Evolutionary conservation across 2,113 vertebrate genomes (phyloP), one percentile per base, ranked within the genome.

Genomic region (Leucosticte australis): DNA sequence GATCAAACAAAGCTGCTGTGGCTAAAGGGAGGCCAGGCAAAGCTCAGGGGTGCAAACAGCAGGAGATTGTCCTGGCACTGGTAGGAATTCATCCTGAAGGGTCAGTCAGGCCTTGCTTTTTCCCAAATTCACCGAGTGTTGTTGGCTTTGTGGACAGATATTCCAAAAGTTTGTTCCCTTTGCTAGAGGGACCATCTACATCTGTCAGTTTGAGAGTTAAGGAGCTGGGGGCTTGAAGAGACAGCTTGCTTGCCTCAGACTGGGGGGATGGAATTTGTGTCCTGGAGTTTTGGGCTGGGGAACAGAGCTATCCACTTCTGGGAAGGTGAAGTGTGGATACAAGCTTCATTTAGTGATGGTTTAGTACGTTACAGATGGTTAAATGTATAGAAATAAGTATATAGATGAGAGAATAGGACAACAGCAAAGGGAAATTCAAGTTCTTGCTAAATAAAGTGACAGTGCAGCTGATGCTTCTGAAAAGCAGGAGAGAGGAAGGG

Each of bases 331-430:
- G 17, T 17, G 42, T 55, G 65, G 67, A 19, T 12, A 15, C 6
- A 28, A 44, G 47, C 20, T 42, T 37, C 49, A 3, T 62, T 46
- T 28, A 39, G 50, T 7, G 17, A 16, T 37, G 21, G 13, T 35
- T 84, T 55, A 35, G 19, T 24, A 12, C 0, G 0, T 33, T 19
- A 7, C 6, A 52, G 60, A 4, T 4, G 31, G 63, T 4, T 46
- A 57, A 64, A 57, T 19, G 3, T 7, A 26, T 7, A 30, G n/a
- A 35, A 78, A 39, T 39, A n/a, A 35, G 16, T 5, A 26, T 23
- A 21, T 30, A 27, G 75, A 4, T 16, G 31, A 62, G 53, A 69
- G 33, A 41, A 37, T 1, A 23, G 21, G 50, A 15, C 16, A 56
- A 52, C 0, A 68, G 15, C 28, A 13, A 80, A 67, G n/a, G 30